These are phyloP conservation scores for Drosophila athabasca DNA, from an alignment of 1,140 invertebrate species.

Conservation along the genomic window DNA sequence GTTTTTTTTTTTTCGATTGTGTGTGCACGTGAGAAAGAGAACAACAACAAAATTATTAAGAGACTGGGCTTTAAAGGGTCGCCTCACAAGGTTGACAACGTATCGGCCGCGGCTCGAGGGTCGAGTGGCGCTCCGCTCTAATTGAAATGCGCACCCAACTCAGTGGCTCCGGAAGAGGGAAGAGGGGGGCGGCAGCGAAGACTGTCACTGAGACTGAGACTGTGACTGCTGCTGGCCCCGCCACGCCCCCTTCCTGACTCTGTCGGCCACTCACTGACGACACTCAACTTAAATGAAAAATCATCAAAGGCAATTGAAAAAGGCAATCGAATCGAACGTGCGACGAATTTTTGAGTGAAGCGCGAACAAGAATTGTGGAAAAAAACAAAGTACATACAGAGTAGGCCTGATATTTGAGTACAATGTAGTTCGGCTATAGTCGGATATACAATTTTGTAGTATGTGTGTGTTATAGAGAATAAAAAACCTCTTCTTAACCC, in stretches of 20 bases:
- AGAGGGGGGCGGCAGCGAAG: too few species aligned
- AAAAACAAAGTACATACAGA: background rate
- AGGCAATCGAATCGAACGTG: constrained; percentile 77
- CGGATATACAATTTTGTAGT: too few species aligned
- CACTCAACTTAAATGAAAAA: constrained; percentile 76
- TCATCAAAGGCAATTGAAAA: constrained; percentile 75
- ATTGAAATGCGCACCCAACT: constrained; percentile 52
- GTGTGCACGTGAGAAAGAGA: constrained; percentile 45
- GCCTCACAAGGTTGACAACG: constrained; percentile 17
- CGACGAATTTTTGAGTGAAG: constrained; percentile 66
- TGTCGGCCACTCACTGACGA: constrained; percentile 28
- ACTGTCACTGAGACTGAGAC: too few species aligned
- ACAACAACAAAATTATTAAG: constrained; percentile 68
- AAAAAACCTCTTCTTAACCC: background rate
- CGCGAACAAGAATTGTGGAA: constrained; percentile 48
- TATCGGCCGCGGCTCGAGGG: background rate
- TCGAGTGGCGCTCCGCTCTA: constrained; percentile 13
- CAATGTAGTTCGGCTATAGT: too few species aligned
- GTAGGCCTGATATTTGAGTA: constrained; percentile 26
- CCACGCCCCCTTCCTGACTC: background rate
- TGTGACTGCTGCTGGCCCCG: background rate
- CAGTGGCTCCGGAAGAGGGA: background rate
- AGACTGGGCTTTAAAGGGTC: constrained; percentile 22
- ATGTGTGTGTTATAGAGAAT: too few species aligned
- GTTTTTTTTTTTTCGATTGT: too few species aligned